Evolutionary conservation across 1,140 invertebrate species (phyloP), one percentile per base, ranked within the genome.

Genomic region (Pissodes strobi): DNA sequence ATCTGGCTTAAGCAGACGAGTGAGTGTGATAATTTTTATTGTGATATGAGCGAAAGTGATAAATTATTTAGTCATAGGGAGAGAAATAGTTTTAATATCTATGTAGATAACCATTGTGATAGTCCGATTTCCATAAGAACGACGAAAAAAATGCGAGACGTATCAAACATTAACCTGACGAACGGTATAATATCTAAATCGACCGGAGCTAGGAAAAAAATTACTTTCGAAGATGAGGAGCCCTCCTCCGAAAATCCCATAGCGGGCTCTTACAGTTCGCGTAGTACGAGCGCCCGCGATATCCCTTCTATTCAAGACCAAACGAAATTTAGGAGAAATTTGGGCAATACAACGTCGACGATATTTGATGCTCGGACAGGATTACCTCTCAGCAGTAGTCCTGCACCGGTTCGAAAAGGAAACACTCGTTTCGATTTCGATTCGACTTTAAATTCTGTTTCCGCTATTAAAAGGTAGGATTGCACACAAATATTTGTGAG

Each of bases 401-500:
- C 92, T 0, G 93, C 92, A 10, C 93, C 92, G 0, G 77, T 93
- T 4, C 74, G 89, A 69, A 86, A 87, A 75, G 89, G 88, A 1
- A 88, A 86, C 63, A 85, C 86, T 51, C 85, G 88, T 68, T 95
- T 95, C 78, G 91, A 93, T 74, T 95, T 91, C 73, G 93, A 95
- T 78, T 90, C 89, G 71, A 87, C 86, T 23, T 84, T 95, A 41
- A 91, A 88, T 71, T 88, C 86, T 57, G 87, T 90, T 21, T 90
- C 88, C 55, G 90, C 90, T 9, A 93, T 93, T 71, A 90, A 91
- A 83, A 92, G 88, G 90, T 92, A 76, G 75, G 76, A 69, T 30
- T 34, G n/a, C n/a, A n/a, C n/a, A n/a, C n/a, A n/a, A n/a, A n/a
- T n/a, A n/a, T n/a, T n/a, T n/a, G n/a, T n/a, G n/a, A n/a, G n/a